phyloP scores from a whole-genome alignment of 2,113 vertebrate genomes.

The Cygnus atratus region DNA sequence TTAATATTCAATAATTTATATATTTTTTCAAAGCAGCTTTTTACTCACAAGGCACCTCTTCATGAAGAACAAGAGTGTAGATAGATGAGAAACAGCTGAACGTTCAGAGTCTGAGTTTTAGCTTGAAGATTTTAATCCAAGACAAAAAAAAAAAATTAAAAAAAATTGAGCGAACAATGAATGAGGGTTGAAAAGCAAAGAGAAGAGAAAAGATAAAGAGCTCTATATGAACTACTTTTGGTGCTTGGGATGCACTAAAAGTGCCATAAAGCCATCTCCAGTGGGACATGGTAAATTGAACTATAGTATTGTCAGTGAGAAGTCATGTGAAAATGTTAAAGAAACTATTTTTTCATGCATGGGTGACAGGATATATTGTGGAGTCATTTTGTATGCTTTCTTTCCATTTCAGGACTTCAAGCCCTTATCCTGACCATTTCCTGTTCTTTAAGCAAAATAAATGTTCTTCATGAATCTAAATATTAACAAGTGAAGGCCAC shows the following conservation, averaged over 20 bases:
- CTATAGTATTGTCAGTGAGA: not conserved
- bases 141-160: slow-evolving; percentile 12
- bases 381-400: not conserved
- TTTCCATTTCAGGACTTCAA: not conserved
- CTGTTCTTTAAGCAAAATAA: not conserved
- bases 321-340: not conserved
- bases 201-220: not conserved
- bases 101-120: not conserved
- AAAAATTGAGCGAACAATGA: slow-evolving; percentile 13
- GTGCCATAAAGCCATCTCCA: not conserved
- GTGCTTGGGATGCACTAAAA: not conserved
- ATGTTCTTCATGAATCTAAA: not conserved
- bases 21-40: not conserved
- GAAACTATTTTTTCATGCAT: not conserved
- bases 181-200: not conserved
- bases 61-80: not conserved
- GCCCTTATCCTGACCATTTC: not conserved
- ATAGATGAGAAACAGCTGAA: slow-evolving; percentile 2
- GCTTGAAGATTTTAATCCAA: slow-evolving; percentile 5
- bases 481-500: not conserved
- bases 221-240: not conserved
- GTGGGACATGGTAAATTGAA: not conserved
- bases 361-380: not conserved
- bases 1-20: not conserved
- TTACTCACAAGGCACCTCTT: not conserved